Evolutionary conservation across 64 coral and sea anemone genomes (phyloP).

Genomic region (Stichodactyla helianthus): DNA sequence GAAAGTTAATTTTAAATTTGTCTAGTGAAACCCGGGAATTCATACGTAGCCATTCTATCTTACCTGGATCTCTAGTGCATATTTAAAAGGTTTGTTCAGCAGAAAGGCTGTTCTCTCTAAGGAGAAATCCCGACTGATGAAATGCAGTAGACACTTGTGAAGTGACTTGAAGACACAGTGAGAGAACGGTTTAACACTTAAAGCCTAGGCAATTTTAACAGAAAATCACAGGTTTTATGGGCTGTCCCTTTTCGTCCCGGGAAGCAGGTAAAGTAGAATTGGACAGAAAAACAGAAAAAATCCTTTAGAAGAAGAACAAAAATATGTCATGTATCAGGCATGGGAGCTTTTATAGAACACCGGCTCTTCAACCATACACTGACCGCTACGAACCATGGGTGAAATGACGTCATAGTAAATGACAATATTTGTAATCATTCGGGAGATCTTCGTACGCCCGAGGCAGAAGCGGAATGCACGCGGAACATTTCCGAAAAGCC

Average conservation of each 20-base stretch:
- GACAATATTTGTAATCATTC: constrained; percentile 1
- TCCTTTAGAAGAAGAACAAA: constrained; percentile 15
- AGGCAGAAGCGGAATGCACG: neutral
- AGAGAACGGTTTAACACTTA: neutral
- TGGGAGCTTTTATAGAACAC: constrained; percentile 26
- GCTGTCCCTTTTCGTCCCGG: neutral
- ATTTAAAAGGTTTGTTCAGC: neutral
- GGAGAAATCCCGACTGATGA: constrained; percentile 23
- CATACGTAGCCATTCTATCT: constrained; percentile 12
- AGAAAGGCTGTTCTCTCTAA: constrained; percentile 14
- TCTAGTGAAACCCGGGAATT: constrained; percentile 24
- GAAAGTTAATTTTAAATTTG: constrained; percentile 28
- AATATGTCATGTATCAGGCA: constrained; percentile 19
- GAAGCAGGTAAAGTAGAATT: neutral
- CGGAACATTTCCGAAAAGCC: neutral
- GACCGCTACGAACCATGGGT: constrained; percentile 12
- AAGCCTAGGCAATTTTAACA: neutral
- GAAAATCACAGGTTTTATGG: neutral
- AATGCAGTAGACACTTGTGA: neutral
- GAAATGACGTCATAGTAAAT: constrained; percentile 31
- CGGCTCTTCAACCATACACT: neutral
- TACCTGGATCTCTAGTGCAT: constrained; percentile 22
- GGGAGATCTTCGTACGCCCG: neutral
- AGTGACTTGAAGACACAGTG: neutral
- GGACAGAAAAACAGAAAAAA: constrained; percentile 10